Base-by-base conservation (phyloP, 1,140 invertebrate species). In the Colletes gigas region DNA sequence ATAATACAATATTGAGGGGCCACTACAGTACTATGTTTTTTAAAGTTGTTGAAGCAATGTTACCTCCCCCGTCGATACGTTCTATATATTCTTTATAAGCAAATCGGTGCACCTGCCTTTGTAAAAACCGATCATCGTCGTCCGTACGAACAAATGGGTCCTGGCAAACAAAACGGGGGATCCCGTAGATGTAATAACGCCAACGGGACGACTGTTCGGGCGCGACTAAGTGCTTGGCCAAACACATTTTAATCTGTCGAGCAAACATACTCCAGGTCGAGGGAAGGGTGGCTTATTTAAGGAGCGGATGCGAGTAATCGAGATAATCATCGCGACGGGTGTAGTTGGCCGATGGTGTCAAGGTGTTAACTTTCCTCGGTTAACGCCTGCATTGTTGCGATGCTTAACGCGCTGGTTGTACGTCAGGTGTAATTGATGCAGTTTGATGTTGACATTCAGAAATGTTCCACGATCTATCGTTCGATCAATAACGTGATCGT, bases 161-260 rank as follows among this genome's bases (percentile, higher is more conserved):
- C 47, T 62, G 10, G 14, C 63, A 85, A 85, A 85, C 65, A 85
- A 70, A 59, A n/a, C n/a, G n/a, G 57, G 76, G 54, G 47, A 15
- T 15, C 77, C 83, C 62, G 67, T 80, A 65, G 71, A 60, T 83
- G 81, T 75, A 70, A 80, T 83, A 76, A 69, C 74, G 70, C 81
- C 80, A 69, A 63, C 68, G 62, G 55, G 59, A 74, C 69, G 78
- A 83, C 78, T 84, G 84, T 79, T 84, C 86, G 83, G 83, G 83
- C 88, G 88, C 88, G 87, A 90, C 85, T 91, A 90, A 92, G 91
- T 88, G 89, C 88, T 90, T 88, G 85, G 90, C 86, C 91, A 92
- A 92, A 92, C 89, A 91, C 80, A 80, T 88, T 91, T 91, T 90
- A 91, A 92, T 92, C 90, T 88, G 30, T 19, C 62, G 15, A 54